Conservation (phyloP, 1,140 invertebrate genomes). For the Oedothorax gibbosus region DNA sequence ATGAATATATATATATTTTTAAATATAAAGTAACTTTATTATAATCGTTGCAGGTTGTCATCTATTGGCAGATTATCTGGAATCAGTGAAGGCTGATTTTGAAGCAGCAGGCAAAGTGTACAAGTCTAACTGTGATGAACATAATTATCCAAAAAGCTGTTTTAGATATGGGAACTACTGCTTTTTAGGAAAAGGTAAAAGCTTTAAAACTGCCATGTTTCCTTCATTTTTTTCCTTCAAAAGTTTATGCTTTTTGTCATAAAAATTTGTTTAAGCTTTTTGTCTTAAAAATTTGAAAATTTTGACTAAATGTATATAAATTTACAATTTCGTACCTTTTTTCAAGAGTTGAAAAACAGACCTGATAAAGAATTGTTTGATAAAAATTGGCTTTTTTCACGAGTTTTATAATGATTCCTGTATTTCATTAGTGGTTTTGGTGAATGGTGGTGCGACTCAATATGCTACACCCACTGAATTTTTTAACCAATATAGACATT, state of each 20-base stretch:
- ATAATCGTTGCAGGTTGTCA: conserved; percentile 82
- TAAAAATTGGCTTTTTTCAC: too few species aligned
- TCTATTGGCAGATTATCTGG: conserved; percentile 87
- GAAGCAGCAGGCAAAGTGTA: conserved; percentile 82
- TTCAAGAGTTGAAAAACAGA: conserved; percentile 7
- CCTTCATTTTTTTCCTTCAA: conserved; percentile 3
- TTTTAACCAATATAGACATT: too few species aligned
- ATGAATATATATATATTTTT: conserved; percentile 21
- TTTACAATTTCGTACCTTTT: not conserved
- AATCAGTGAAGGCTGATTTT: conserved; percentile 82
- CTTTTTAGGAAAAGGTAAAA: conserved; percentile 67
- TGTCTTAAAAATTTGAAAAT: not conserved
- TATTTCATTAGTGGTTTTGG: too few species aligned
- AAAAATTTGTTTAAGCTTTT: not conserved
- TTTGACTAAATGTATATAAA: not conserved
- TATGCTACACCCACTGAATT: too few species aligned
- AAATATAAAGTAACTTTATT: conserved; percentile 11
- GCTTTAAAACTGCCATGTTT: not conserved
- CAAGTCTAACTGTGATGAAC: conserved; percentile 86
- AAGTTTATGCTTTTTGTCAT: not conserved
- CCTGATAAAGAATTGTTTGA: too few species aligned
- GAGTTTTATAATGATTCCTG: too few species aligned
- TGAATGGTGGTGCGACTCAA: too few species aligned
- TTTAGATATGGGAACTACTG: conserved; percentile 83
- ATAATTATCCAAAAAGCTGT: conserved; percentile 84